Evolutionary conservation across 2,797 vertebrate genomes (phyloP).

Genomic region (Glossophaga mutica): DNA sequence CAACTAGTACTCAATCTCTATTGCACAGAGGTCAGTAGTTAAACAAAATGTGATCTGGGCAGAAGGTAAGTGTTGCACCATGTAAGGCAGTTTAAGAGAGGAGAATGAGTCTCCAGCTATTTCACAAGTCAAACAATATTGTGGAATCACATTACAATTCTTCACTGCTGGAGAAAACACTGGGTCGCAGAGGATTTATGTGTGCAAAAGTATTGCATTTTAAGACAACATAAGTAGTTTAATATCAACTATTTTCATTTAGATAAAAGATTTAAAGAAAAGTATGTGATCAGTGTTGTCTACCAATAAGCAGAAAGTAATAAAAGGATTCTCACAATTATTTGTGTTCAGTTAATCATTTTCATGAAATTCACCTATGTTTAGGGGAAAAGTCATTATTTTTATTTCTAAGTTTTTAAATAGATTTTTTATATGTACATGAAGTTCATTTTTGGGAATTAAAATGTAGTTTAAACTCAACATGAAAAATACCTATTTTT

Average conservation of each 20-base stretch:
- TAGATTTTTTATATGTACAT: not conserved
- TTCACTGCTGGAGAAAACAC: conserved; percentile 41
- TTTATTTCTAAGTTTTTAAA: not conserved
- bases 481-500: not conserved
- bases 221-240: not conserved
- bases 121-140: conserved; percentile 53
- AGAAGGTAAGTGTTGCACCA: conserved; percentile 69
- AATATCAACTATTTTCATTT: not conserved
- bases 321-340: not conserved
- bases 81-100: conserved; percentile 54
- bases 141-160: not conserved
- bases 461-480: conserved; percentile 31
- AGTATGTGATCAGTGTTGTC: not conserved
- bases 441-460: not conserved
- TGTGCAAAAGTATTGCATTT: not conserved
- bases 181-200: not conserved
- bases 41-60: conserved; percentile 68
- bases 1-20: conserved; percentile 75
- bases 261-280: not conserved
- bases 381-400: not conserved
- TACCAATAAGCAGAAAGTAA: not conserved
- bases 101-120: conserved; percentile 66
- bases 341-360: not conserved
- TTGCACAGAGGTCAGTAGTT: conserved; percentile 77
- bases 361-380: not conserved